Base-by-base conservation (phyloP, 2,113 vertebrate species). In the Salvelinus alpinus region DNA sequence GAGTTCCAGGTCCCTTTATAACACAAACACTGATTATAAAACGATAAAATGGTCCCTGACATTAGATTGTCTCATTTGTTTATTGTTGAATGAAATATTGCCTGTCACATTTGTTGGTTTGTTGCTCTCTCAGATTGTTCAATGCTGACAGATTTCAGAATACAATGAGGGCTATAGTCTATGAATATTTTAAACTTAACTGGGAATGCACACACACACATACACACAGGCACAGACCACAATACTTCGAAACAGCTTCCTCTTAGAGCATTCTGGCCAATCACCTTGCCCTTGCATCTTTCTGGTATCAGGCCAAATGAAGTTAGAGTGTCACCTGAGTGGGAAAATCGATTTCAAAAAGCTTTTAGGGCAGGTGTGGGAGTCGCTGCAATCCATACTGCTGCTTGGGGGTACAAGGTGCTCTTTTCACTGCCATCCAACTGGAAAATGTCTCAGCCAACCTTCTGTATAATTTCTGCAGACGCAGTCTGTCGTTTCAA, bases 291-390 rank as follows among this genome's bases (percentile, higher is more conserved):
- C 67, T 60, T 51, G 27, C 16, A 1, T 79, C 74, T 74, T 65
- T 80, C 68, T 72, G 54, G 73, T 24, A 31, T 16, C 18, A 29
- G 72, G 57, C 72, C 73, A 75, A 75, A 73, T 70, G 70, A 81
- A 80, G 78, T 82, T 75, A 78, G 78, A 27, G 8, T 80, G 75
- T 84, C 84, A 78, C 71, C 70, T 54, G 60, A 22, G 77, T 62
- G 59, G 74, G 62, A 65, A 74, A 83, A 85, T 87, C 76, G 80
- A 80, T 86, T 86, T 85, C 62, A 76, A 76, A 84, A 84, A 71
- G 80, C 80, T 85, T 84, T 84, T 81, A 79, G 60, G 25, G 77
- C 31, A 72, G 75, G 60, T 84, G 72, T 74, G 77, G 70, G 74
- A 79, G 77, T 72, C 81, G 64, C 60, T 70, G 68, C 59, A 72